Evolutionary conservation across 2,797 vertebrate species (phyloP), one percentile per base, ranked within the genome.

Genomic region (Chelmon rostratus): DNA sequence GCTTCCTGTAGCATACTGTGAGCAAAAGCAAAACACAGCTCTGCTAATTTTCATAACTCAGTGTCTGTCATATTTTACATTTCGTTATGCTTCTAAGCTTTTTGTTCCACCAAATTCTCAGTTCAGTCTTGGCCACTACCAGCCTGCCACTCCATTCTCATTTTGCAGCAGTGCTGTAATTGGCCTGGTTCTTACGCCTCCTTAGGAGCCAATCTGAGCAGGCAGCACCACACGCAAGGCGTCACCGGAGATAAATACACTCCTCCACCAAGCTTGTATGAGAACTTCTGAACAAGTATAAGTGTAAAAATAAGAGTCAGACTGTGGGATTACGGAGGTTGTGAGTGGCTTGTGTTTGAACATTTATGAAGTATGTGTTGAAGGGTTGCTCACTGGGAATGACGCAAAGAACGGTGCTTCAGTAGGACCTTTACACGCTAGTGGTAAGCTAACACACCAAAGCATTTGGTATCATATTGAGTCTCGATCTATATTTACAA

Each of bases 161-260:
- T 84, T 53, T 72, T 72, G 33, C 74, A 80, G 66, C 65, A 46
- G 58, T 68, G 62, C 70, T 81, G 65, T 93, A 89, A 91, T 90
- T 89, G 85, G 64, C 63, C 85, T 76, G 37, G 72, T 76, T 89
- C 90, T 89, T 67, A 86, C 85, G 89, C 80, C 82, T 87, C 75
- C 71, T 86, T 78, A 80, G 86, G 71, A 88, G 81, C 66, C 83
- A 81, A 66, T 86, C 78, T 77, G 74, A 89, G 71, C 28, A 53
- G 57, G 67, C 74, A 77, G 73, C 68, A 80, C 57, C 56, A 65
- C 28, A 58, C 61, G 52, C 37, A 67, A 66, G 38, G 44, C 57
- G 68, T 63, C 58, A 59, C 21, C 16, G 28, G 70, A 71, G 59
- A 83, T 57, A 78, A 73, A 83, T 68, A 76, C 76, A 66, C 47